These are phyloP conservation scores for Lepus timidus DNA, from an alignment of 2,113 vertebrate species.

Conservation along the genomic window DNA sequence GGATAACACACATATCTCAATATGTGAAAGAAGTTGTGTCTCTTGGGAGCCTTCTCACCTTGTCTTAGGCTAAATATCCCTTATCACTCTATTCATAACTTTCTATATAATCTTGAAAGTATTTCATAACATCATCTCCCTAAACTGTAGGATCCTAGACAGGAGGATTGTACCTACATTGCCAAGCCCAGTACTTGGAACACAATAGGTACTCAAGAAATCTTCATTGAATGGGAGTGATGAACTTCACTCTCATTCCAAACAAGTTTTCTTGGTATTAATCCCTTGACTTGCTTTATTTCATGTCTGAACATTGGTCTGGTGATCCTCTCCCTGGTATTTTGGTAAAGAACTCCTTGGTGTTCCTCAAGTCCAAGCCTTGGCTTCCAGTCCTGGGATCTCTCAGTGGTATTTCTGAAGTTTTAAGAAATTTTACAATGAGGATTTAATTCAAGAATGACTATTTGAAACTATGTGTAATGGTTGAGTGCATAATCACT, in stretches of 20 bases:
- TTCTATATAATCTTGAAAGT: neutral
- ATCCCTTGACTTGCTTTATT: neutral
- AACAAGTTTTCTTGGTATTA: neutral
- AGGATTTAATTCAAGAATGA: slow-evolving; percentile 26
- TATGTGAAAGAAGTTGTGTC: too few relatives aligned
- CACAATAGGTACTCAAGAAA: neutral
- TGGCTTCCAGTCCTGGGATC: neutral
- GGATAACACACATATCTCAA: neutral
- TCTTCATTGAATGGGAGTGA: neutral
- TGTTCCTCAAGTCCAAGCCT: neutral
- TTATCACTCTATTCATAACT: neutral
- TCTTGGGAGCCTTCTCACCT: neutral
- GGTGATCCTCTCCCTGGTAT: neutral
- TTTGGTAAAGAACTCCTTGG: neutral
- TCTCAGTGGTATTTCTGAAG: neutral
- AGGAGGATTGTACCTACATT: neutral
- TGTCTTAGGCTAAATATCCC: neutral
- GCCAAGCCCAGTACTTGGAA: neutral
- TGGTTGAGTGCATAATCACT: neutral
- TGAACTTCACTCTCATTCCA: neutral
- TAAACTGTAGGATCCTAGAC: neutral
- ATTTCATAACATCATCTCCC: neutral
- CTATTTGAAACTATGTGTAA: neutral
- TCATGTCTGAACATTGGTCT: neutral
- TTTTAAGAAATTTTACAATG: neutral